Percentiles rank a stretch among this genome's conserved stretches.
Evolutionary conservation across 92 coral and sea anemone genomes (phyloP).

Genomic region (Porites cylindrica): DNA sequence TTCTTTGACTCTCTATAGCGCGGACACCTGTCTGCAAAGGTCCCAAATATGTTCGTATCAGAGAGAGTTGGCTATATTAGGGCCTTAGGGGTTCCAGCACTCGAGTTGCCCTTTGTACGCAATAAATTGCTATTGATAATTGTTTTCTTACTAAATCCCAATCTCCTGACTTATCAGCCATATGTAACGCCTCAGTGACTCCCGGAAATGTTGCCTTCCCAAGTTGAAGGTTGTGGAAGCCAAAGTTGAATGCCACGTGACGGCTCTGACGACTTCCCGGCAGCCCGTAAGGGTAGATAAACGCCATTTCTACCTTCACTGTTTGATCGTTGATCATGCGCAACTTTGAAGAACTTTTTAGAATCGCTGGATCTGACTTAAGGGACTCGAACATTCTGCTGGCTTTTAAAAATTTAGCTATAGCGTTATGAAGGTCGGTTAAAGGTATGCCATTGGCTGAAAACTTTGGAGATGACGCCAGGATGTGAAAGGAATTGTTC

Average conservation of each 20-base stretch:
- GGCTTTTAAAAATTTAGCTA: conserved; percentile 60
- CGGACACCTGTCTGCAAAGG: not conserved
- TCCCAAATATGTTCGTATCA: not conserved
- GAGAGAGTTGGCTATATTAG: not conserved
- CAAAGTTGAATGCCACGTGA: conserved; percentile 89
- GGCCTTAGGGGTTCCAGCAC: conserved; percentile 13
- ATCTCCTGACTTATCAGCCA: conserved; percentile 75
- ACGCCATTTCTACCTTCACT: conserved; percentile 87
- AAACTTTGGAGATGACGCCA: conserved; percentile 62
- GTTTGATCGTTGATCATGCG: conserved; percentile 92
- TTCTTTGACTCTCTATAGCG: no score
- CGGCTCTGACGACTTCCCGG: conserved; percentile 83
- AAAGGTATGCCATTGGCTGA: conserved; percentile 59
- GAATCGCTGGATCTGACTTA: conserved; percentile 34
- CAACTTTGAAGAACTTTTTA: conserved; percentile 51
- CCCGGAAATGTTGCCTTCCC: conserved; percentile 89
- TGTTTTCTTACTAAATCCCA: conserved; percentile 86
- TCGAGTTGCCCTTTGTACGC: conserved; percentile 78
- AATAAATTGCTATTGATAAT: conserved; percentile 74
- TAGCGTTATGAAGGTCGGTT: conserved; percentile 68
- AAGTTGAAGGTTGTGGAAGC: conserved; percentile 72
- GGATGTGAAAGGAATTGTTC: conserved; percentile 61
- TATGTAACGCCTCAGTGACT: conserved; percentile 72
- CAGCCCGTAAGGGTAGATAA: conserved; percentile 84
- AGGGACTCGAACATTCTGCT: conserved; percentile 66